Evolutionary conservation across 2,888 invertebrate genomes (phyloP).

Genomic region (Callinectes sapidus): DNA sequence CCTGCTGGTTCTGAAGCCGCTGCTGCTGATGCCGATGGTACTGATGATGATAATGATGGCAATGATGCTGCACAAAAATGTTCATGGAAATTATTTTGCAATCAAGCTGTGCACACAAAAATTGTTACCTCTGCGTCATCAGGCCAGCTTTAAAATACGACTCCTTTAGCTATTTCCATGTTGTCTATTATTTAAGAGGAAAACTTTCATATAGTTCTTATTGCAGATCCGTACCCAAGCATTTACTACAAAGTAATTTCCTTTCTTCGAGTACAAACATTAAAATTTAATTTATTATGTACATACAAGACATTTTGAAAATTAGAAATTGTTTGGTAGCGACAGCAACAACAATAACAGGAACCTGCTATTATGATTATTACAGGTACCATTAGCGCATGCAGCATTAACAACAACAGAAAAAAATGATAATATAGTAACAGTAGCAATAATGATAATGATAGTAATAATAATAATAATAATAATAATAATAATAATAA

Average conservation of each 20-base stretch:
- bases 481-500: not conserved
- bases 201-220: not conserved
- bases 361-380: slow-evolving; percentile 23
- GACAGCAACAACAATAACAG: not conserved
- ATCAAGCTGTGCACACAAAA: not conserved
- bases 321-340: not conserved
- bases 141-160: not conserved
- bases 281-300: not conserved
- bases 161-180: not conserved
- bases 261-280: not conserved
- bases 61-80: not conserved
- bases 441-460: not conserved
- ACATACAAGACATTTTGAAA: not conserved
- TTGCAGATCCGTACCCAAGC: slow-evolving; percentile 1
- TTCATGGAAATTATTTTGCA: not conserved
- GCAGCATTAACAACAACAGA: not conserved
- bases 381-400: not conserved
- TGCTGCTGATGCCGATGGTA: not conserved
- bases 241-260: not conserved
- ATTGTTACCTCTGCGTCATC: not conserved
- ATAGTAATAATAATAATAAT: not conserved
- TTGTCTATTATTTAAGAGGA: not conserved
- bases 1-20: not conserved
- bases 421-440: not conserved
- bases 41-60: not conserved